Evolutionary conservation across 2,888 invertebrate species (phyloP).

Genomic region (Cataglyphis cursor): DNA sequence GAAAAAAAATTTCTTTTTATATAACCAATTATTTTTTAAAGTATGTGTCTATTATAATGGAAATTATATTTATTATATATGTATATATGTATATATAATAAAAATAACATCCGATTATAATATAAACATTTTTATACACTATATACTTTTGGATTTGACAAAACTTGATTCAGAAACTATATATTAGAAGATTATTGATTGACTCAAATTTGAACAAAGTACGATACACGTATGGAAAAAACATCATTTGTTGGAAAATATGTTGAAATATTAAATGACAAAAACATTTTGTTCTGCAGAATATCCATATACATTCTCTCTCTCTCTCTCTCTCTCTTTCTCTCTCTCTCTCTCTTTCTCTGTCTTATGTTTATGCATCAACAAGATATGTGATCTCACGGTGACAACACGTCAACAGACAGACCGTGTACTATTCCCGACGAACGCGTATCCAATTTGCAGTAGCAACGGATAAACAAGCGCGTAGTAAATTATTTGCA

Average conservation of each 20-base stretch:
- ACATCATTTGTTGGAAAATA: not conserved
- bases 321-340: not conserved
- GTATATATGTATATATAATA: no score
- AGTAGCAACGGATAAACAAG: conserved; percentile 34
- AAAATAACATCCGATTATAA: not conserved
- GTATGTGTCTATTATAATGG: not conserved
- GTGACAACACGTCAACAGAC: conserved; percentile 19
- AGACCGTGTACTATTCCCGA: not conserved
- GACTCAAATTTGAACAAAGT: not conserved
- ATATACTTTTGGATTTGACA: not conserved
- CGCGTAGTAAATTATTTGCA: conserved; percentile 35
- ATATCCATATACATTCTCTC: not conserved
- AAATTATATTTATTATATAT: not conserved
- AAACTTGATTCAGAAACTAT: not conserved
- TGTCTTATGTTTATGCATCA: not conserved
- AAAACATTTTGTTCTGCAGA: conserved; percentile 5
- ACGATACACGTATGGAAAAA: not conserved
- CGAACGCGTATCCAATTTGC: conserved; percentile 30
- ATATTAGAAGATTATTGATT: not conserved
- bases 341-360: no score
- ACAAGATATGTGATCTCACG: conserved; percentile 1
- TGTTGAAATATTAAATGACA: not conserved
- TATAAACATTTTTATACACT: not conserved
- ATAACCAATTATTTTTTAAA: not conserved
- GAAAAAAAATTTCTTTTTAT: conserved; percentile 5